phyloP scores from a whole-genome alignment of 1,140 invertebrate species.

The Philopotamus ludificatus region DNA sequence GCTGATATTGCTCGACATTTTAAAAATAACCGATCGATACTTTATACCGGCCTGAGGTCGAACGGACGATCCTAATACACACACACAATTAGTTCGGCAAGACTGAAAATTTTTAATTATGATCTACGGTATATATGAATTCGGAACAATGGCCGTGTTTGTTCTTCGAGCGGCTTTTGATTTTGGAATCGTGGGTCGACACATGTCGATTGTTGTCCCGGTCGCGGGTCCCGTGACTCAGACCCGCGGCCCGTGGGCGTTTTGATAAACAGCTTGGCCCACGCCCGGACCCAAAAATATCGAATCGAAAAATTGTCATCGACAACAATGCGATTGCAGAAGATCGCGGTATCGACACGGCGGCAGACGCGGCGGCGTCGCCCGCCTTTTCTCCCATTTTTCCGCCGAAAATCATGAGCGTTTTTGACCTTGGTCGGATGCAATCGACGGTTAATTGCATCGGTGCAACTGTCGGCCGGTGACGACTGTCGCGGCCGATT shows the following conservation, averaged over 20 bases:
- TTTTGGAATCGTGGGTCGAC: neutral
- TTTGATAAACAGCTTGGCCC: conserved; percentile 16
- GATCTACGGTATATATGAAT: no score
- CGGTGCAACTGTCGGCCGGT: conserved; percentile 6
- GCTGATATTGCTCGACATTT: no score
- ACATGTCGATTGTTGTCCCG: neutral
- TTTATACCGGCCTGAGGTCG: no score
- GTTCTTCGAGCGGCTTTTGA: neutral
- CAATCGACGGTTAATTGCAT: conserved; percentile 6
- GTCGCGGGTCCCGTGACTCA: conserved; percentile 6
- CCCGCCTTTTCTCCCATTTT: neutral
- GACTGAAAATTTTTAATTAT: no score
- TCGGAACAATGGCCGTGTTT: neutral
- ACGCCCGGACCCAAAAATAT: conserved; percentile 16
- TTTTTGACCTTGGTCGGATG: neutral
- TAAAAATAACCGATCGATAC: no score
- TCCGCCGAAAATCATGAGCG: neutral
- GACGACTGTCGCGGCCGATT: conserved; percentile 3
- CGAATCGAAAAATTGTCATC: conserved; percentile 12
- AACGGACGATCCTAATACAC: no score
- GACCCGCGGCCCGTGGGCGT: neutral
- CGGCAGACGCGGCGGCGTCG: neutral
- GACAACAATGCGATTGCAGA: neutral
- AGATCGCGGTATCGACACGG: neutral
- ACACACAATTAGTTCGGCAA: no score